Evolutionary conservation across 2,888 invertebrate species (phyloP).

Genomic region (Hypolimnas misippus): DNA sequence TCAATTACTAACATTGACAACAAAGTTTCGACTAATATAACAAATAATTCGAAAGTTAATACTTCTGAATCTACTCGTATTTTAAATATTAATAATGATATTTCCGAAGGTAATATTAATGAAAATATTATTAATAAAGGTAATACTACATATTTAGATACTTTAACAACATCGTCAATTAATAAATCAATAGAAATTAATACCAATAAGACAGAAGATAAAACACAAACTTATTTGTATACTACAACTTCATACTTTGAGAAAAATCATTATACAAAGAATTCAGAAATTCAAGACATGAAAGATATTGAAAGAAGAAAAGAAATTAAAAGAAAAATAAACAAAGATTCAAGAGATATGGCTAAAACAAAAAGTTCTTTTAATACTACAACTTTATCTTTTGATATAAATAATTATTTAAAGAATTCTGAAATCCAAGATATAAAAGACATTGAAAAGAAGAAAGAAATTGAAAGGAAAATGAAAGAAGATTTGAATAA

Average conservation of each 20-base stretch:
- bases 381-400: not conserved
- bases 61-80: not conserved
- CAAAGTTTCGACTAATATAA: not conserved
- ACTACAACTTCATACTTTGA: too few relatives aligned
- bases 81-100: not conserved
- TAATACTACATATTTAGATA: not conserved
- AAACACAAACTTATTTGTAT: too few relatives aligned
- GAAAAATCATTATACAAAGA: slow-evolving; percentile 32
- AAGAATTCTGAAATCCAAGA: slow-evolving; percentile 31
- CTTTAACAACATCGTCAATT: not conserved
- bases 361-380: not conserved
- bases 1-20: not conserved
- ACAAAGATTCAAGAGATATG: not conserved
- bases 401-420: slow-evolving; percentile 32
- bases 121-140: not conserved
- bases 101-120: too few relatives aligned
- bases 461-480: slow-evolving; percentile 33
- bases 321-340: not conserved
- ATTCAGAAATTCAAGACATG: slow-evolving; percentile 23
- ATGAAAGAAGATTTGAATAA: slow-evolving; percentile 39
- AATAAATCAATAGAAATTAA: too few relatives aligned
- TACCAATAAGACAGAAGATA: too few relatives aligned
- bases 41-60: not conserved
- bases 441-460: slow-evolving; percentile 24
- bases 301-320: slow-evolving; percentile 1